These are phyloP conservation scores for Nerophis ophidion DNA, from an alignment of 2,113 vertebrate genomes.

Conservation along the genomic window DNA sequence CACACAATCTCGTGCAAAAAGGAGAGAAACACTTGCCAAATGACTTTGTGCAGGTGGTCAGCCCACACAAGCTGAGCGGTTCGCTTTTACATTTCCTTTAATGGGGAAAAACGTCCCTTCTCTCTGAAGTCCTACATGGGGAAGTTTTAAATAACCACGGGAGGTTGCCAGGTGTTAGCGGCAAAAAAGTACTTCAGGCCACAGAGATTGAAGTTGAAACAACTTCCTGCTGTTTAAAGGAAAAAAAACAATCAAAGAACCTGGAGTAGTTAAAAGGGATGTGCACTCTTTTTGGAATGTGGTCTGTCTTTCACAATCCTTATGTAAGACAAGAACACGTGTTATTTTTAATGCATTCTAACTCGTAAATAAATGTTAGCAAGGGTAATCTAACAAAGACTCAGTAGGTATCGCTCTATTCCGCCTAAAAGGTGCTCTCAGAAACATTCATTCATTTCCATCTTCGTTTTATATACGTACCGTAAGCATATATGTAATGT, in stretches of 20 bases:
- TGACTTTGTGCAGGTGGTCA: conserved; percentile 14
- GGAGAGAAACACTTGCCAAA: conserved; percentile 22
- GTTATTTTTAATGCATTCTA: too few relatives aligned
- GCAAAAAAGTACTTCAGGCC: conserved; percentile 7
- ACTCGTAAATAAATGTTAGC: too few relatives aligned
- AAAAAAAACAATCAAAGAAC: conserved; percentile 30
- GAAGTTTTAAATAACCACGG: conserved; percentile 13
- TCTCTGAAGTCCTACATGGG: conserved; percentile 21
- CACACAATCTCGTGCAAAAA: conserved; percentile 31
- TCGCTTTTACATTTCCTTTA: conserved; percentile 31
- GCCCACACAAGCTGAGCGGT: conserved; percentile 45
- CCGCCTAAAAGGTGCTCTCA: too few relatives aligned
- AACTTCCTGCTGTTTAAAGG: conserved; percentile 47
- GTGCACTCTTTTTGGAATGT: conserved; percentile 3
- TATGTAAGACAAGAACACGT: too few relatives aligned
- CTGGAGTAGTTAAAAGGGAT: conserved; percentile 37
- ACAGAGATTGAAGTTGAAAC: conserved; percentile 38
- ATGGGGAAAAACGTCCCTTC: conserved; percentile 8
- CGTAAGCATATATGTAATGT: too few relatives aligned
- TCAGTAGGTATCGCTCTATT: too few relatives aligned
- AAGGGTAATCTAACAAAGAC: too few relatives aligned
- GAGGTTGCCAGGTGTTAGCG: conserved; percentile 15
- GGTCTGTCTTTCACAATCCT: too few relatives aligned
- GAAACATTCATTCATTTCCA: too few relatives aligned
- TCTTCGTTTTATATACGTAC: too few relatives aligned